These are phyloP conservation scores for Albula glossodonta DNA, from an alignment of 2,113 vertebrate species.

Conservation along the genomic window DNA sequence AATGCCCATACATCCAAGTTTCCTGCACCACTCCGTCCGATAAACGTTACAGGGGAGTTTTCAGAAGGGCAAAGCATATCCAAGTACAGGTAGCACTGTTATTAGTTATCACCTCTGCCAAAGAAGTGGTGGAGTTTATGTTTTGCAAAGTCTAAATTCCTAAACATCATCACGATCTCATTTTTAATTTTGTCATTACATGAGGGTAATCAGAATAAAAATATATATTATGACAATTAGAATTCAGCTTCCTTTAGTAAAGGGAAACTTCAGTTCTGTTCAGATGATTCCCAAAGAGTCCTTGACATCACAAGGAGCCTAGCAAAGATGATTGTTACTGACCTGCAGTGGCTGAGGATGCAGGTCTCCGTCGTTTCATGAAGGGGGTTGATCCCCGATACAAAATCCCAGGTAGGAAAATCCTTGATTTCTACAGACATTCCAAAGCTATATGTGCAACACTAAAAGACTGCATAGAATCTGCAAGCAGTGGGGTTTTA, in stretches of 20 bases:
- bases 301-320: neutral
- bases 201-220: neutral
- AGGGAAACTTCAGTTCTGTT: neutral
- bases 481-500: slow-evolving; percentile 20
- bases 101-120: neutral
- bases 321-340: neutral
- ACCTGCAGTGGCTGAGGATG: neutral
- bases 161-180: neutral
- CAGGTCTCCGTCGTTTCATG: neutral
- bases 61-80: neutral
- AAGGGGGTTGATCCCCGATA: neutral
- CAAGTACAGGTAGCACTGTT: neutral
- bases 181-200: neutral
- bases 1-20: neutral
- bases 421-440: neutral
- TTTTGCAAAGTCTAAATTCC: neutral
- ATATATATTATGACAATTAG: neutral
- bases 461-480: neutral
- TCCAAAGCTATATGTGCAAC: neutral
- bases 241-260: neutral
- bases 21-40: neutral
- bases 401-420: neutral
- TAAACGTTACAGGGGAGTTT: neutral
- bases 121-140: too few species aligned
- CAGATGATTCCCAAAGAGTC: slow-evolving; percentile 4